Evolutionary conservation across 2,888 invertebrate species (phyloP).

Genomic region (Cheilosia grossa): DNA sequence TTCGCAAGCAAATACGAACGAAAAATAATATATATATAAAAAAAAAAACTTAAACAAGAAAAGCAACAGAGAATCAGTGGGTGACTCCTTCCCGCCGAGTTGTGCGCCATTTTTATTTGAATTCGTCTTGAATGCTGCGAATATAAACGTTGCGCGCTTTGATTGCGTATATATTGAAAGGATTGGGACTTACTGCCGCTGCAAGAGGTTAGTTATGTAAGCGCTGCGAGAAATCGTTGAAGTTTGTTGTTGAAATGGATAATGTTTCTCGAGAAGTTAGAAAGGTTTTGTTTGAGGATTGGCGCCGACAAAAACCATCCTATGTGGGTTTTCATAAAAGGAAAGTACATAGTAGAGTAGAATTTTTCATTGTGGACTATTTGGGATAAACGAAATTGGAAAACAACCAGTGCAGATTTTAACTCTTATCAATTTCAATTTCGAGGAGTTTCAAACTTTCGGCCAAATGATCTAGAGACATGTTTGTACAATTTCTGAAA

Average conservation of each 20-base stretch:
- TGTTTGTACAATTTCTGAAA: too few species aligned
- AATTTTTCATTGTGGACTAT: too few species aligned
- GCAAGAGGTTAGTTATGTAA: constrained; percentile 9
- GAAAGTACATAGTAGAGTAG: too few species aligned
- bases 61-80: constrained; percentile 54
- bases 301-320: too few species aligned
- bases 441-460: too few species aligned
- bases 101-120: constrained; percentile 58
- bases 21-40: background rate
- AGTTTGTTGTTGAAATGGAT: background rate
- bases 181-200: constrained; percentile 9
- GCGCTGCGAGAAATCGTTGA: background rate
- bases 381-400: too few species aligned
- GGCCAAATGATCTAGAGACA: too few species aligned
- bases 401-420: too few species aligned
- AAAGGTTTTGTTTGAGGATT: too few species aligned
- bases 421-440: too few species aligned
- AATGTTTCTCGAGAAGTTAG: background rate
- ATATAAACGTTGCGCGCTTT: constrained; percentile 9
- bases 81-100: constrained; percentile 67
- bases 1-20: too few species aligned
- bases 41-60: constrained; percentile 32
- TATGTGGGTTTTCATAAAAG: too few species aligned
- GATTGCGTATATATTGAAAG: constrained; percentile 23
- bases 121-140: constrained; percentile 1